phyloP scores from a whole-genome alignment of 2,797 vertebrate genomes.

The Tadarida brasiliensis region DNA sequence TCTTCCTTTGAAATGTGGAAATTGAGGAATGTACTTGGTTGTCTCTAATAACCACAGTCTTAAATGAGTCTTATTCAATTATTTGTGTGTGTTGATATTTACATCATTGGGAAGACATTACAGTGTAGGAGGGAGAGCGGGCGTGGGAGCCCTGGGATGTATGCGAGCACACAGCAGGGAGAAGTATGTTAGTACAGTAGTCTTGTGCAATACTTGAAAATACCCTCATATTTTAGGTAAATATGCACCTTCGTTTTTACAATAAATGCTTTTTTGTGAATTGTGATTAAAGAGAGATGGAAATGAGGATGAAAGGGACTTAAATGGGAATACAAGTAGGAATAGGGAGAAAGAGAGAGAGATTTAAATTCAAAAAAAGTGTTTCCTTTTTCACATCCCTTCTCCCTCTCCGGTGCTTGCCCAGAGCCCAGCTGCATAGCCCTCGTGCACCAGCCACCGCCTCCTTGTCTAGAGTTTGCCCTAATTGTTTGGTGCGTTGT shows the following conservation, averaged over 20 bases:
- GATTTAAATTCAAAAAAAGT: no score
- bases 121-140: background rate
- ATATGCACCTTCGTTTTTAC: background rate
- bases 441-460: background rate
- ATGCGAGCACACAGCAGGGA: background rate
- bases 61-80: background rate
- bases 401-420: background rate
- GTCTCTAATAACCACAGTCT: background rate
- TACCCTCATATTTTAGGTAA: background rate
- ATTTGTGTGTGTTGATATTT: background rate
- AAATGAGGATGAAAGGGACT: background rate
- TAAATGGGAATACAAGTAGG: background rate
- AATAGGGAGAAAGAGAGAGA: background rate
- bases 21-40: background rate
- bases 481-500: slow-evolving; percentile 28
- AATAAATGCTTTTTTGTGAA: background rate
- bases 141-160: background rate
- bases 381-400: background rate
- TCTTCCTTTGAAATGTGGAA: background rate
- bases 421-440: background rate
- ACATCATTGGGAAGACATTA: background rate
- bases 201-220: background rate
- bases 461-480: background rate
- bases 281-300: background rate
- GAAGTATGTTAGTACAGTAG: background rate